Evolutionary conservation across 2,888 invertebrate genomes (phyloP), one percentile per base, ranked within the genome.

Genomic region (Ormyrus pomaceus): DNA sequence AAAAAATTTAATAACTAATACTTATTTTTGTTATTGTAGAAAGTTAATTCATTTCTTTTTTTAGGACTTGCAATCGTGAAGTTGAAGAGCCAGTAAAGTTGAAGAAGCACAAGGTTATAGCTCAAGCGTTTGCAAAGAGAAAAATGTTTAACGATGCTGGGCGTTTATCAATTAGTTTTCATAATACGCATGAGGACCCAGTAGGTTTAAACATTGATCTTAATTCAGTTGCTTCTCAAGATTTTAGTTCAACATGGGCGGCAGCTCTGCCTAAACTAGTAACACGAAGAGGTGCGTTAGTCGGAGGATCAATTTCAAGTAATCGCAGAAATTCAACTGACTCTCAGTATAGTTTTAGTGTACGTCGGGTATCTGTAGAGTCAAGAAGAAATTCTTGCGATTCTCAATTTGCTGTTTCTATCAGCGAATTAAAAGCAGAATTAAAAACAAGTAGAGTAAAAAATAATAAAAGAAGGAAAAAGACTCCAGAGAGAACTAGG

Each of bases 191-290:
- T 85, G 96, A 96, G 82, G 98, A 98, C 92, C 98, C 98, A 9
- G 95, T 98, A 9, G 96, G 96, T 3, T 91, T 96, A 59, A 94
- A 94, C 86, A 94, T 95, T 83, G 94, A 95, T 86, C 86, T 95
- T 68, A 95, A 95, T 87, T 95, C 95, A 68, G 94, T 94, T 9
- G 95, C 95, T 73, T 96, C 96, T 80, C 95, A 95, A 84, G 96
- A 97, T 86, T 93, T 98, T 72, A 97, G 97, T 77, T 97, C 98
- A 0, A 96, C 97, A 0, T 98, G 97, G 96, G 97, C 96, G 59
- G 96, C 96, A 74, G 96, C 97, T 83, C 92, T 98, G 82, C 98
- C 98, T 0, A 95, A 96, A 84, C 93, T 98, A 87, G 95, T 98
- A 0, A 94, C 94, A 7, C 93, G 98, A 3, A 93, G 98, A 85